Base-by-base conservation (phyloP, 2,113 vertebrate species). In the Pygoscelis antarcticus region DNA sequence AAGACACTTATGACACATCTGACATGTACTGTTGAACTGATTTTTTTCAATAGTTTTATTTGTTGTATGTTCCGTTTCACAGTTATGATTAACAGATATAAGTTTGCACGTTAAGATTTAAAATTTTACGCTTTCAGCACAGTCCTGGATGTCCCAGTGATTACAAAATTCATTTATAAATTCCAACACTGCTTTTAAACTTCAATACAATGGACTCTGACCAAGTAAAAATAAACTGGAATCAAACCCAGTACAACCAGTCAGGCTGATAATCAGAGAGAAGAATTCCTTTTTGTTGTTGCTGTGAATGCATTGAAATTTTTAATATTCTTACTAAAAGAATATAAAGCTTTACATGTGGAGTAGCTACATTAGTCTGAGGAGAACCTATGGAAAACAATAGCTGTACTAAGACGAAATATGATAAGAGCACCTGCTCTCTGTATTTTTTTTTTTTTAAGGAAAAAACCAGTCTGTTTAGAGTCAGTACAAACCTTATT, bases 401-500 rank as follows among this genome's bases (percentile, higher is more conserved):
- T 51, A 96, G 77, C 13, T 87, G 34, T 71, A 78, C 34, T 91
- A 60, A 96, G 87, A 75, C 96, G 30, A 29, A 95, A 80, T 47
- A 71, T 57, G 69, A 49, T 55, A 94, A 88, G 47, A 97, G 90
- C 88, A 90, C 51, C 69, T 96, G 77, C 26, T 89, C 49, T 47
- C 46, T 30, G 23, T 23, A 42, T 89, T 93, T 64, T 57, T 70
- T 89, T 62, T 71, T 57, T 70, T 89, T 19, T 62, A 69, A 65
- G 68, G 57, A 44, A 47, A 80, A 74, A 94, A 54, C 13, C 16
- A 64, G 55, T 70, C 65, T 92, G 44, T 29, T 78, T 91, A 34
- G 71, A 97, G 81, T 89, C 85, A 38, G 68, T 72, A 89, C 54
- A 97, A 96, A 95, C 51, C 79, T 89, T 66, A 96, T 66, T 94